phyloP scores from a whole-genome alignment of 2,797 vertebrate genomes.

The Cyclura pinguis region DNA sequence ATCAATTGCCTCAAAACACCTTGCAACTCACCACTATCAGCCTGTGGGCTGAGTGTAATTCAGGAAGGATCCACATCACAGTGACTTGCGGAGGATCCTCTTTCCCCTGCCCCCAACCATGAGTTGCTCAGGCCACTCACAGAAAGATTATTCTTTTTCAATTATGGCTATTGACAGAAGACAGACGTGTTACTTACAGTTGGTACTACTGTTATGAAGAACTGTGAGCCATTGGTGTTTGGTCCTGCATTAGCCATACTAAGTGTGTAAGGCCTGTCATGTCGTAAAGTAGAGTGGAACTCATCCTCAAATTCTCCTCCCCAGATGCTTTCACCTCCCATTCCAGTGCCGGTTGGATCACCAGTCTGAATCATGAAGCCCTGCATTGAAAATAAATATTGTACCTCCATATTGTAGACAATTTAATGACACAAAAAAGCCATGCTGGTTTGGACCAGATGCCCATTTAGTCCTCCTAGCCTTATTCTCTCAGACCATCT shows the following conservation, averaged over 20 bases:
- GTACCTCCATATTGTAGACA: neutral
- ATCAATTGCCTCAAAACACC: neutral
- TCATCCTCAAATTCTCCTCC: conserved; percentile 98
- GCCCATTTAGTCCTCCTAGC: too few species aligned
- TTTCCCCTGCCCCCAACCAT: too few species aligned
- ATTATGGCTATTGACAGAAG: neutral
- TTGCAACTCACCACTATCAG: neutral
- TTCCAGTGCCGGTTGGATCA: conserved; percentile 97
- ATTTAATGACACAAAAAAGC: neutral
- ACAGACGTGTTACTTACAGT: conserved; percentile 85
- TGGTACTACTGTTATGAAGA: conserved; percentile 97
- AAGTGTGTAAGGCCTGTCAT: conserved; percentile 97
- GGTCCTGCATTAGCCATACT: conserved; percentile 98
- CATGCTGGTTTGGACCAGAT: neutral
- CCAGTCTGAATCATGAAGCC: conserved; percentile 99
- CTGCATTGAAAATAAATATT: conserved; percentile 74
- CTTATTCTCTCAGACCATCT: too few species aligned
- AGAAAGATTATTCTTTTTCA: neutral
- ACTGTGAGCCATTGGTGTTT: conserved; percentile 96
- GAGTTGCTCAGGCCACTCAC: too few species aligned
- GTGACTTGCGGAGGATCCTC: too few species aligned
- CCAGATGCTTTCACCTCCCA: conserved; percentile 99
- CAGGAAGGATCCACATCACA: too few species aligned
- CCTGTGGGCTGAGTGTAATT: too few species aligned
- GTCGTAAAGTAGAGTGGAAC: conserved; percentile 95